These are phyloP conservation scores for Bryconaethiops microstoma DNA, from an alignment of 2,797 vertebrate species.

Conservation along the genomic window DNA sequence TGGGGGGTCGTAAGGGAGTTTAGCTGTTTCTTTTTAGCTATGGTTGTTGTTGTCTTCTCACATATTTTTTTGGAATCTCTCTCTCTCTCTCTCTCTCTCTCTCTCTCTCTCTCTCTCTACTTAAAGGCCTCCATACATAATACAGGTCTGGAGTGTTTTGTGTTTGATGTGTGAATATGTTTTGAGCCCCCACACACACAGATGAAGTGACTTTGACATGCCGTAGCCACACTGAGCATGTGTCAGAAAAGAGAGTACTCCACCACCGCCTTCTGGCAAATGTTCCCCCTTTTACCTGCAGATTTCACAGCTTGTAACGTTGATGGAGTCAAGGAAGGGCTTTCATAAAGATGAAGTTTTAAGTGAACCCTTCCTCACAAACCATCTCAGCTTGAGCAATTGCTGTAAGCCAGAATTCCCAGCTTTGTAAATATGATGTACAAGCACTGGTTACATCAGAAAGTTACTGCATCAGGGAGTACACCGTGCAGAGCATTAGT, in stretches of 20 bases:
- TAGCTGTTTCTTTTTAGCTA: too few relatives aligned
- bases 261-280: not conserved
- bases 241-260: not conserved
- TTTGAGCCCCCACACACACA: slow-evolving; percentile 5
- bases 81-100: slow-evolving; percentile 21
- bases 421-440: slow-evolving; percentile 23
- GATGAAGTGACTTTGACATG: slow-evolving; percentile 13
- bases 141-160: slow-evolving; percentile 29
- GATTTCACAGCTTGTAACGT: slow-evolving; percentile 14
- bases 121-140: slow-evolving; percentile 50
- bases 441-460: slow-evolving; percentile 2
- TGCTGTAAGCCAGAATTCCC: not conserved
- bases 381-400: slow-evolving; percentile 14
- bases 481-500: slow-evolving; percentile 15
- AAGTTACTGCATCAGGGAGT: not conserved
- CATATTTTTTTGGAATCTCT: too few relatives aligned
- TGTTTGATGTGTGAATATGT: slow-evolving; percentile 24
- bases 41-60: too few relatives aligned
- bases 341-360: slow-evolving; percentile 12
- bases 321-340: slow-evolving; percentile 6
- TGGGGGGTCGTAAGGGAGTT: too few relatives aligned
- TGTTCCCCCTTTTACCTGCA: not conserved
- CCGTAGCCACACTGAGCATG: slow-evolving; percentile 11
- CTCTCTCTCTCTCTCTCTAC: slow-evolving; percentile 30
- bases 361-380: not conserved